These are phyloP conservation scores for Aphidius ervi DNA, from an alignment of 1,140 invertebrate genomes.

Conservation along the genomic window DNA sequence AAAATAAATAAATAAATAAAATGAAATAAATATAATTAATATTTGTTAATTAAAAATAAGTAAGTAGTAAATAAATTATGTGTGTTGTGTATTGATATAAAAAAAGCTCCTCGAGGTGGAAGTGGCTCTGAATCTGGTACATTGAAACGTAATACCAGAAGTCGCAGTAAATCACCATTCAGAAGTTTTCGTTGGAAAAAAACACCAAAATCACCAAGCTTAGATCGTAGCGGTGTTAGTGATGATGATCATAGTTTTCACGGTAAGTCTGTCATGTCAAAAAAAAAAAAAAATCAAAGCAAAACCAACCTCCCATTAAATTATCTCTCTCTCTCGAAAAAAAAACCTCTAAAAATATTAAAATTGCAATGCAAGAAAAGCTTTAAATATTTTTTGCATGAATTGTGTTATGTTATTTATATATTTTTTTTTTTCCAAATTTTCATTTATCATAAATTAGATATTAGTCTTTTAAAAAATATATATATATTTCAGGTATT, in stretches of 20 bases:
- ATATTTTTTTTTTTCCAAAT: no score
- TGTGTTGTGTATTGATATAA: slow-evolving; percentile 38
- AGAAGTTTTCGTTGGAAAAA: slow-evolving; percentile 87
- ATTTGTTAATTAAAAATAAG: slow-evolving; percentile 19
- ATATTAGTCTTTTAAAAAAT: background rate
- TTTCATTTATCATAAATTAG: no score
- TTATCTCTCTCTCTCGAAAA: no score
- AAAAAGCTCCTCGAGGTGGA: slow-evolving; percentile 43
- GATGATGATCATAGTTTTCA: slow-evolving; percentile 71
- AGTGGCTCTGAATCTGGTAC: slow-evolving; percentile 47
- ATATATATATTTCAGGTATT: slow-evolving; percentile 8
- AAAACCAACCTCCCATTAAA: no score
- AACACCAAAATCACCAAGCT: slow-evolving; percentile 49
- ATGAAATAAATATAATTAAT: background rate
- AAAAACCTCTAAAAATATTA: no score
- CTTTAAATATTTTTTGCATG: no score
- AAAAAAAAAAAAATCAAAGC: background rate
- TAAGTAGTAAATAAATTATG: slow-evolving; percentile 33
- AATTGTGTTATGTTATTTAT: no score
- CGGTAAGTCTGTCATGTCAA: slow-evolving; percentile 45
- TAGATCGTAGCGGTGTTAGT: slow-evolving; percentile 64
- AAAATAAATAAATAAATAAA: slow-evolving; percentile 1
- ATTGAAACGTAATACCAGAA: slow-evolving; percentile 67
- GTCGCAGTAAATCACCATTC: slow-evolving; percentile 86
- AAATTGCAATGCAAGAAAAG: no score